phyloP scores from a whole-genome alignment of 1,140 invertebrate genomes.

The Ostrea denselamellosa region DNA sequence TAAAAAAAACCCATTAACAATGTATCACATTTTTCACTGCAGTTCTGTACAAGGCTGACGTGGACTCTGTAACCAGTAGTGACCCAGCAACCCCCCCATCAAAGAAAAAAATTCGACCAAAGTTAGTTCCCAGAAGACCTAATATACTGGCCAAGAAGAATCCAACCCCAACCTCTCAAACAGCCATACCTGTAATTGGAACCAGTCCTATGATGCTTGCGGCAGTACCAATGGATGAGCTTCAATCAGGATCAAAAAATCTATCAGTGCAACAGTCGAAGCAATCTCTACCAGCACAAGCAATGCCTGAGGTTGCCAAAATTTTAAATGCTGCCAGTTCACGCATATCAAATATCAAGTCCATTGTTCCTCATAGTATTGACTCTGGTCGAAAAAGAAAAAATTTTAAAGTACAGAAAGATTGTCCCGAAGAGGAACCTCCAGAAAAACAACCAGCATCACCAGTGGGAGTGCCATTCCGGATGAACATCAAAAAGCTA shows the following conservation, averaged over 20 bases:
- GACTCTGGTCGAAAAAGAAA: background rate
- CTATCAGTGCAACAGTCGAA: background rate
- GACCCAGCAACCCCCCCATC: background rate
- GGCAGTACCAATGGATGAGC: no score
- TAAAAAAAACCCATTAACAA: background rate
- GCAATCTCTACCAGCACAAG: background rate
- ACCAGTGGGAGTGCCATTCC: background rate
- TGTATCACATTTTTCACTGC: background rate
- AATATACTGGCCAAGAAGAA: background rate
- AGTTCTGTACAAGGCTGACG: background rate
- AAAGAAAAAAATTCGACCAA: background rate
- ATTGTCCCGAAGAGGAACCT: background rate
- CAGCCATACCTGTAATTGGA: no score
- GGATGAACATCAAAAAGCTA: conserved; percentile 18
- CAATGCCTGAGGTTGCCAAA: background rate
- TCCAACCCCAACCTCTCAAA: no score
- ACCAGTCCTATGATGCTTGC: no score
- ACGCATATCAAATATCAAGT: background rate
- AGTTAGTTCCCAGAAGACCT: background rate
- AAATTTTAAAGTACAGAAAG: background rate
- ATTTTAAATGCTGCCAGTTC: background rate
- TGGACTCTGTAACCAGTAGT: background rate
- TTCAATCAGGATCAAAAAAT: background rate
- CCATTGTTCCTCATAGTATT: background rate
- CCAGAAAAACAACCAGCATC: background rate